Percentiles rank a stretch among this genome's conserved stretches.
Evolutionary conservation across 2,888 invertebrate genomes (phyloP).

Genomic region (Dasypolia templi): DNA sequence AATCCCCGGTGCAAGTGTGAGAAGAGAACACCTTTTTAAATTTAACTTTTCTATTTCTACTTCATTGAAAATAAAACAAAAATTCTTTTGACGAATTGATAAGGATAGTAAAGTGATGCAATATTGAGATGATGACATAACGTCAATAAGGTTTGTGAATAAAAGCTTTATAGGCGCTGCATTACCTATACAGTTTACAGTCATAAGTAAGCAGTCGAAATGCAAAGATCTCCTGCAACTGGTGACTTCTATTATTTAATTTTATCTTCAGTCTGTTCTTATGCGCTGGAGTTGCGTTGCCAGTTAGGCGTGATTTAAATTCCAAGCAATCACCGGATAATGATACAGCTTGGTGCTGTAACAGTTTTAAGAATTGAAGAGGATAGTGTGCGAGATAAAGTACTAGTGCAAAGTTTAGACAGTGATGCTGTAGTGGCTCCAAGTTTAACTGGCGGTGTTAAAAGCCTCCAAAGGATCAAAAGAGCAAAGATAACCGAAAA

Average conservation of each 20-base stretch:
- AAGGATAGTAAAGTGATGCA: slow-evolving; percentile 29
- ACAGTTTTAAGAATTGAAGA: neutral
- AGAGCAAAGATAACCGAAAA: neutral
- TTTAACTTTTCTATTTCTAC: too few relatives aligned
- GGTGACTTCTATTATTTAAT: neutral
- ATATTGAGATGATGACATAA: slow-evolving; percentile 25
- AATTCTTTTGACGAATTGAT: too few relatives aligned
- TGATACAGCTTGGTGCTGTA: neutral
- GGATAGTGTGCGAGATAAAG: neutral
- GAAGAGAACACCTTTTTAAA: too few relatives aligned
- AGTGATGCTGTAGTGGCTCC: neutral
- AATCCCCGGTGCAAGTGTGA: too few relatives aligned
- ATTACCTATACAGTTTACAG: neutral
- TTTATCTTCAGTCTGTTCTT: neutral
- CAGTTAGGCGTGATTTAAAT: neutral
- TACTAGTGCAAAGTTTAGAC: neutral
- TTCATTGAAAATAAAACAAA: too few relatives aligned
- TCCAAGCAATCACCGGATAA: neutral
- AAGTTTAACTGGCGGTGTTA: neutral
- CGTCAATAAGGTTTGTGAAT: neutral
- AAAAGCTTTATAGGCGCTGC: slow-evolving; percentile 3
- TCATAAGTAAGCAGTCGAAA: slow-evolving; percentile 25
- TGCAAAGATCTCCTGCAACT: slow-evolving; percentile 9
- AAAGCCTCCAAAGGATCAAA: neutral
- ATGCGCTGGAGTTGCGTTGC: neutral